Evolutionary conservation across 2,888 invertebrate species (phyloP).

Genomic region (Zonitis immaculata): DNA sequence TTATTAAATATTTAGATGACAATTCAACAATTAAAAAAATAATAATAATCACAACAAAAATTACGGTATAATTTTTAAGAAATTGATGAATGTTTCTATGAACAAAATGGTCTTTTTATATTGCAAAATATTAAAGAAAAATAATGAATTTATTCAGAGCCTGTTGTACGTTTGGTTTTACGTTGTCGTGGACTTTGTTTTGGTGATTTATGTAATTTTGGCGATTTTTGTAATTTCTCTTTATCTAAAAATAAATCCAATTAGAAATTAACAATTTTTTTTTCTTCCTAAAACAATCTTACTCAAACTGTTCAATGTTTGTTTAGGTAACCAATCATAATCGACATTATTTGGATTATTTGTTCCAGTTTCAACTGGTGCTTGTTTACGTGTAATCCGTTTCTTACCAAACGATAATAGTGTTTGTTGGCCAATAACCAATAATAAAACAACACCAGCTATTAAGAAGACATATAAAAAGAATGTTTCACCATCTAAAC

Average conservation of each 20-base stretch:
- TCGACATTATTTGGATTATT: conserved; percentile 87
- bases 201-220: conserved; percentile 25
- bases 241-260: conserved; percentile 38
- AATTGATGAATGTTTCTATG: conserved; percentile 1
- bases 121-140: too few relatives aligned
- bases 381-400: conserved; percentile 55
- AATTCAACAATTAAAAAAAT: conserved; percentile 19
- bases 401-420: conserved; percentile 79
- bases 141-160: too few relatives aligned
- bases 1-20: conserved; percentile 15
- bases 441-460: conserved; percentile 78
- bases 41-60: conserved; percentile 20
- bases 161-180: conserved; percentile 70
- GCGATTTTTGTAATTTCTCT: conserved; percentile 39
- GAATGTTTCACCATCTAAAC: conserved; percentile 94
- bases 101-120: conserved; percentile 9
- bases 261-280: conserved; percentile 5
- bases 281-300: conserved; percentile 49
- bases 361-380: conserved; percentile 84
- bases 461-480: conserved; percentile 95
- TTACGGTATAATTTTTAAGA: conserved; percentile 17
- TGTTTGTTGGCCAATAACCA: conserved; percentile 87
- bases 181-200: conserved; percentile 70
- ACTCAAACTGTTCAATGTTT: conserved; percentile 80
- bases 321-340: conserved; percentile 96